Evolutionary conservation across 2,797 vertebrate genomes (phyloP).

Genomic region (Megaceryle alcyon): DNA sequence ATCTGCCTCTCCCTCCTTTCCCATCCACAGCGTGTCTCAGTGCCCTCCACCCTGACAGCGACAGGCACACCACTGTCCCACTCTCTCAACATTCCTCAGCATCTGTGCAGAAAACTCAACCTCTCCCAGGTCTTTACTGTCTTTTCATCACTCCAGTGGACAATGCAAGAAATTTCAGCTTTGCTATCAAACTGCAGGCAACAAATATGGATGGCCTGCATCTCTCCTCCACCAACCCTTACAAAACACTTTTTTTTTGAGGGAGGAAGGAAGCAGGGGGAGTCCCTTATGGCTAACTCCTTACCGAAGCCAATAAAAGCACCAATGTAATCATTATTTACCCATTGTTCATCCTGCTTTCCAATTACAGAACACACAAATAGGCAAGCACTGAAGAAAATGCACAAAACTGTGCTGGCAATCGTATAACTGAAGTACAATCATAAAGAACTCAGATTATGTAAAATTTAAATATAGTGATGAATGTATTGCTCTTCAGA

Average conservation of each 20-base stretch:
- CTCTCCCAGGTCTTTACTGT: neutral
- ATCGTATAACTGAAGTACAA: neutral
- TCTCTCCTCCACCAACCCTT: neutral
- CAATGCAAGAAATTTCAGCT: neutral
- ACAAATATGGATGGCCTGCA: neutral
- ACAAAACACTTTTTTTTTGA: neutral
- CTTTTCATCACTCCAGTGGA: neutral
- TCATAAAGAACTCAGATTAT: neutral
- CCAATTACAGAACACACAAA: neutral
- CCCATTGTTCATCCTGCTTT: neutral
- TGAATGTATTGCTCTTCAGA: neutral
- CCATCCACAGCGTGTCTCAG: neutral
- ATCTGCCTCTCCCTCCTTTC: neutral
- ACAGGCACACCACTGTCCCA: neutral
- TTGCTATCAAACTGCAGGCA: neutral
- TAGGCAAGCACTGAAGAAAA: neutral
- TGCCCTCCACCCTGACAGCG: neutral
- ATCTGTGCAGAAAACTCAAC: neutral
- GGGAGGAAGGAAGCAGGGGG: neutral
- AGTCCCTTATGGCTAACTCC: neutral
- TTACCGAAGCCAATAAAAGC: neutral
- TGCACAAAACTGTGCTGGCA: neutral
- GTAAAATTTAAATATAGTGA: neutral
- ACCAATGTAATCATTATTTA: neutral
- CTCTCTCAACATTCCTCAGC: neutral